Evolutionary conservation across 64 coral and sea anemone genomes (phyloP), one percentile per base, ranked within the genome.

Genomic region (Trachythela sp.): DNA sequence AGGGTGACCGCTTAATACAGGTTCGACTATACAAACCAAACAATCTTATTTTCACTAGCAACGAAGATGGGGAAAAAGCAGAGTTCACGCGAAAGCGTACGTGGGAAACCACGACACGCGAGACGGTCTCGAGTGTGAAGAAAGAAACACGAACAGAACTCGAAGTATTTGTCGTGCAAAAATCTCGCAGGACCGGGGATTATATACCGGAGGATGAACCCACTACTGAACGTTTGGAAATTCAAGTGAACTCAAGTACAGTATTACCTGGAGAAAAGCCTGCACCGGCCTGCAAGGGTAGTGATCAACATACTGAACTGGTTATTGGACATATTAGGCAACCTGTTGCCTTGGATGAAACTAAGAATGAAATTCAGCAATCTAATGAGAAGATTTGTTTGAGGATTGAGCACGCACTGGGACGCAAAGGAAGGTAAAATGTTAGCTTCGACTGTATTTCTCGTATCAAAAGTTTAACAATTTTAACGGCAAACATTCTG

Each of bases 111-210:
- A 80, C 75, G 4, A 80, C 75, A 35, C 75, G 75, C 75, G 75
- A 80, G 75, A 80, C 75, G 31, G 30, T 30, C 75, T 34, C 75
- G 75, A 80, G 75, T 80, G 30, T 80, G 75, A 80, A 80, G 75
- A 80, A 36, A 37, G 75, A 80, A 39, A 80, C 31, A 17, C 29
- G 71, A 27, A 77, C 33, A 35, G 75, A 80, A 80, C 75, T 80
- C 31, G 75, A 80, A 18, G 75, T 80, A 39, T 80, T 80, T 36
- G 75, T 80, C 27, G 75, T 80, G 30, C 27, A 80, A 30, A 80
- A 80, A 39, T 35, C 75, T 35, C 31, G 75, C 13, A 80, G 37
- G 37, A 35, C 34, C 0, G 75, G 75, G 75, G 75, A 80, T 80
- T 24, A 64, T 64, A 64, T 64, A 0, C 24, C 56, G 56, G 56